Evolutionary conservation across 1,140 invertebrate genomes (phyloP).

Genomic region (Calosoma granatense): DNA sequence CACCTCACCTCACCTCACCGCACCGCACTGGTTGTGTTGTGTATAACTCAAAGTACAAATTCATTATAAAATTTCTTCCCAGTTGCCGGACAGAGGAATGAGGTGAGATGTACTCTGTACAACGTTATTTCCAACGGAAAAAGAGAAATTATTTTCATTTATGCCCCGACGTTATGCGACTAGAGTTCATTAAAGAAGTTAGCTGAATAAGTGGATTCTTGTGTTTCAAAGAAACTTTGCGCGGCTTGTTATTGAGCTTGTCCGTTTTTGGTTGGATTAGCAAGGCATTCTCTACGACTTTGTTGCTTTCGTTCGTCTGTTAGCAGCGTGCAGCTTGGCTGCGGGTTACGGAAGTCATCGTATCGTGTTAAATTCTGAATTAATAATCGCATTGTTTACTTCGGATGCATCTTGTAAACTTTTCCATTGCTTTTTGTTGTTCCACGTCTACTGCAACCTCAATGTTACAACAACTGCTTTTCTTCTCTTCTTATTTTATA

Average conservation of each 20-base stretch:
- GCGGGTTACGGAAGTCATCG: neutral
- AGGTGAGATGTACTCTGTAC: too few relatives aligned
- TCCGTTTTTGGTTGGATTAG: neutral
- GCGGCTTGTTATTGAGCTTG: slow-evolving; percentile 2
- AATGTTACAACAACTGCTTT: too few relatives aligned
- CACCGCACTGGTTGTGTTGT: neutral
- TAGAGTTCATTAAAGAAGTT: slow-evolving; percentile 33
- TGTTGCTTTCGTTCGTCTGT: neutral
- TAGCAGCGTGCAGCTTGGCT: too few relatives aligned
- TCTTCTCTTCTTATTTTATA: too few relatives aligned
- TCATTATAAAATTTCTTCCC: neutral
- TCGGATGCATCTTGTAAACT: neutral
- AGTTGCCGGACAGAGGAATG: too few relatives aligned
- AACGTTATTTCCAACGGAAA: too few relatives aligned
- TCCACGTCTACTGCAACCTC: neutral
- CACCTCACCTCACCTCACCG: too few relatives aligned
- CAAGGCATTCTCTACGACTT: neutral
- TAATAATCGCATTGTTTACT: neutral
- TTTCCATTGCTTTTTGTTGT: neutral
- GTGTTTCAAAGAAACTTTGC: slow-evolving; percentile 18
- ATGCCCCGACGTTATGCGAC: slow-evolving; percentile 23
- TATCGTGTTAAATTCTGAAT: neutral
- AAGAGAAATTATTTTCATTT: slow-evolving; percentile 26
- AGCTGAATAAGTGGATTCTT: slow-evolving; percentile 33
- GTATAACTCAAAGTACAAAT: neutral